Evolutionary conservation across 2,113 vertebrate genomes (phyloP), one percentile per base, ranked within the genome.

Genomic region (Oncorhynchus gorbuscha): DNA sequence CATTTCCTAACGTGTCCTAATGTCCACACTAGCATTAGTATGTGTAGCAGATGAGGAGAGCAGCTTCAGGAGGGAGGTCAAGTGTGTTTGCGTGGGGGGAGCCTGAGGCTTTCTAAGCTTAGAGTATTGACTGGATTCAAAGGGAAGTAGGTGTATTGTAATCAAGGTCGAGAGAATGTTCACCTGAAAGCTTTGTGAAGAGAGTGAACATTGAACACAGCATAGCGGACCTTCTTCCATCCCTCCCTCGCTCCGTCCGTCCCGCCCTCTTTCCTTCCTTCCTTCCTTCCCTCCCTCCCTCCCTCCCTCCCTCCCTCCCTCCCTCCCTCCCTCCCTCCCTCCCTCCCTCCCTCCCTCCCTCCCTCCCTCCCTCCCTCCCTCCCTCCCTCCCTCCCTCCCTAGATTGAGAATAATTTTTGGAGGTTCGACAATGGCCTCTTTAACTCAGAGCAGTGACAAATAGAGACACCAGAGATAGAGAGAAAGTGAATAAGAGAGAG

Each of bases 391-490:
- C 11, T 26, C 62, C 62, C 62, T 64, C 62, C 26, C 22, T 67
- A 5, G 26, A 16, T 2, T 12, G 65, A 30, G 24, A 22, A 45
- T 22, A 77, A 77, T 82, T 84, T 77, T 82, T 73, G 79, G 74
- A 74, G 20, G 64, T 73, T 68, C 73, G 75, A 77, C 83, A 79
- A 49, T 79, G 77, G 70, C 77, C 45, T 79, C 58, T 81, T 68
- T 75, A 74, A 69, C 55, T 62, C 48, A 58, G 51, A 12, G 4
- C 20, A 32, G 45, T 75, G 68, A 75, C 12, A 74, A 49, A 72
- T 71, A 48, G 13, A 70, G 26, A 59, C 11, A 20, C 58, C 64
- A 65, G 30, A 32, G 71, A 58, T 39, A 14, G 11, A 58, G 51
- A 55, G 49, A 55, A 8, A 22, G 20, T n/a, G 59, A 62, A 22